phyloP scores from a whole-genome alignment of 1,140 invertebrate species.

The Bicyclus anynana region DNA sequence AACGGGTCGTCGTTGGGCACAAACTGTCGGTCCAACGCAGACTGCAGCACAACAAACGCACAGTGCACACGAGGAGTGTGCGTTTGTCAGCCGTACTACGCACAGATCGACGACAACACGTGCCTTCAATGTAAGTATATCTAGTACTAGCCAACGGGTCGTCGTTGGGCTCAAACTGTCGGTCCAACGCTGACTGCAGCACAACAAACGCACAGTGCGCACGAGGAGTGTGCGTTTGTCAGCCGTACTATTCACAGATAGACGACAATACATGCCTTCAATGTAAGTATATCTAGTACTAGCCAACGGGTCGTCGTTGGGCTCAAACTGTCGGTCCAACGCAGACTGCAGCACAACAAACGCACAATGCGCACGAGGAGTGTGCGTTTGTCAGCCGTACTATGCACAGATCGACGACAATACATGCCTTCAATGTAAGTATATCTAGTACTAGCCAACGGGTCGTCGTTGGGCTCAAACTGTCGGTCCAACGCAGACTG shows the following conservation, averaged over 20 bases:
- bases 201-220: constrained; percentile 78
- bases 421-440: constrained; percentile 83
- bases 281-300: constrained; percentile 77
- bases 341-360: constrained; percentile 78
- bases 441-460: constrained; percentile 32
- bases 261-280: constrained; percentile 82
- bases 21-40: constrained; percentile 67
- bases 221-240: constrained; percentile 80
- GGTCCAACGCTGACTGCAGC: constrained; percentile 78
- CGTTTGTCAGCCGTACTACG: constrained; percentile 82
- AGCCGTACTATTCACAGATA: constrained; percentile 81
- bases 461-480: constrained; percentile 37
- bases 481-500: constrained; percentile 78
- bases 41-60: constrained; percentile 78
- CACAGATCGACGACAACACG: constrained; percentile 79
- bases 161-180: constrained; percentile 45
- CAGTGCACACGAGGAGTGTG: constrained; percentile 80
- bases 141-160: constrained; percentile 33
- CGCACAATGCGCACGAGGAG: constrained; percentile 79
- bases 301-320: constrained; percentile 38
- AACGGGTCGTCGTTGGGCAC: constrained; percentile 39
- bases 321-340: constrained; percentile 58
- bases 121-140: constrained; percentile 83
- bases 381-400: constrained; percentile 82
- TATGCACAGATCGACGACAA: constrained; percentile 81